These are phyloP conservation scores for Peromyscus melanophrys DNA, from an alignment of 2,797 vertebrate genomes.

Conservation along the genomic window DNA sequence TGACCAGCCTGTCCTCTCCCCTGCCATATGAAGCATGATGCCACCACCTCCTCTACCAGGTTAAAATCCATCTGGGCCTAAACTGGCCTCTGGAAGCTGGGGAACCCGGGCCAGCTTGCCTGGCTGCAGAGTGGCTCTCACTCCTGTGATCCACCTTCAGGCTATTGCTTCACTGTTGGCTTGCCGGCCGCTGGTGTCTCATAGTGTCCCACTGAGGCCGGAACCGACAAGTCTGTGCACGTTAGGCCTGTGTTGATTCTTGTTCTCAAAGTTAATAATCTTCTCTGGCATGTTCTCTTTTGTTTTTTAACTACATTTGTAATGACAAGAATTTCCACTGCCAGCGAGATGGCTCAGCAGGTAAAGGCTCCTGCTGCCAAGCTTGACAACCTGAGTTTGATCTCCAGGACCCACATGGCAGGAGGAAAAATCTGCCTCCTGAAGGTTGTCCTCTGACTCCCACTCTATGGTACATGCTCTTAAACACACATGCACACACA, in stretches of 20 bases:
- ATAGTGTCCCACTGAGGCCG: background rate
- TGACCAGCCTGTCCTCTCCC: background rate
- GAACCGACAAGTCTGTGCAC: fast-evolving
- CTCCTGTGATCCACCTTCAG: background rate
- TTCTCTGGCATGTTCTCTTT: background rate
- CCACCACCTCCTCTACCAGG: background rate
- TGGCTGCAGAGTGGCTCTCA: background rate
- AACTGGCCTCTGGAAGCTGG: too few relatives aligned
- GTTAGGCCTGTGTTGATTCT: fast-evolving
- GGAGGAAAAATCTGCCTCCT: background rate
- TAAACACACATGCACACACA: too few relatives aligned
- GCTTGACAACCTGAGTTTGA: background rate
- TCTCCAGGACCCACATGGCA: background rate
- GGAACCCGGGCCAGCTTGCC: background rate
- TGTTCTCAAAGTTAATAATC: background rate
- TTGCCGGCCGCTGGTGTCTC: fast-evolving
- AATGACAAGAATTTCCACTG: background rate
- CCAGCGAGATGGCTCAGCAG: background rate
- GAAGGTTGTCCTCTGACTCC: background rate
- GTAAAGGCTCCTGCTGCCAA: background rate
- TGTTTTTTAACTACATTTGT: slow-evolving; percentile 35
- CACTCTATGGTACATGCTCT: too few relatives aligned
- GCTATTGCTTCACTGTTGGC: fast-evolving
- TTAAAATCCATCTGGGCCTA: background rate
- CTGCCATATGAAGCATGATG: background rate